These are phyloP conservation scores for Andrena bicolor DNA, from an alignment of 2,888 invertebrate genomes.

Conservation along the genomic window DNA sequence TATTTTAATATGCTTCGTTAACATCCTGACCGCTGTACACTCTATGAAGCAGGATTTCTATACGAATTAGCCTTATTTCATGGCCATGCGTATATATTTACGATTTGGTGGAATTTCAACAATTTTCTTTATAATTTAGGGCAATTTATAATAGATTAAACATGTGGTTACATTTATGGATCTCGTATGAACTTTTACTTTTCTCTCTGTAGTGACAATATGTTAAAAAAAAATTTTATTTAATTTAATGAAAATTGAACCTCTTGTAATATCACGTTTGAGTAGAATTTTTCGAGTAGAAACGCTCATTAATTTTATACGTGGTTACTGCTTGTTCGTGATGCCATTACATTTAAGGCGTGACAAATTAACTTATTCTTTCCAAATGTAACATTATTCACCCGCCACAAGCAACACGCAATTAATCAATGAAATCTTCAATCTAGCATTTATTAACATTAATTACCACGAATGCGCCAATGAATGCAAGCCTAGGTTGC, in stretches of 20 bases:
- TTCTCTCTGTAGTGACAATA: not conserved
- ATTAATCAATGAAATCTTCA: slow-evolving; percentile 49
- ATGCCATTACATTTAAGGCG: not conserved
- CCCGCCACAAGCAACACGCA: slow-evolving; percentile 13
- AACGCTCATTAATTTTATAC: not conserved
- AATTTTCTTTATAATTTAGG: no score
- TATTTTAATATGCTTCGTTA: no score
- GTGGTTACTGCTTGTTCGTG: not conserved
- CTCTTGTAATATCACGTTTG: not conserved
- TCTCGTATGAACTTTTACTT: no score
- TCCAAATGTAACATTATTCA: slow-evolving; percentile 28
- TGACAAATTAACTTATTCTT: slow-evolving; percentile 41
- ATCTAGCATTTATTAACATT: slow-evolving; percentile 41
- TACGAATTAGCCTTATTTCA: no score
- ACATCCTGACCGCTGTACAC: no score
- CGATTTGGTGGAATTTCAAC: no score
- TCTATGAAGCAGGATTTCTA: no score
- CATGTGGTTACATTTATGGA: no score
- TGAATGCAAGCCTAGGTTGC: slow-evolving; percentile 1
- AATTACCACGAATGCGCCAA: slow-evolving; percentile 41
- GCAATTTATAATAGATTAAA: no score
- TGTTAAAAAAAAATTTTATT: not conserved
- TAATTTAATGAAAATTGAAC: not conserved
- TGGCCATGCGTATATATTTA: no score
- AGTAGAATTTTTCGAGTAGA: not conserved